These are phyloP conservation scores for Rhodophaea formosa DNA, from an alignment of 2,888 invertebrate species.

Conservation along the genomic window DNA sequence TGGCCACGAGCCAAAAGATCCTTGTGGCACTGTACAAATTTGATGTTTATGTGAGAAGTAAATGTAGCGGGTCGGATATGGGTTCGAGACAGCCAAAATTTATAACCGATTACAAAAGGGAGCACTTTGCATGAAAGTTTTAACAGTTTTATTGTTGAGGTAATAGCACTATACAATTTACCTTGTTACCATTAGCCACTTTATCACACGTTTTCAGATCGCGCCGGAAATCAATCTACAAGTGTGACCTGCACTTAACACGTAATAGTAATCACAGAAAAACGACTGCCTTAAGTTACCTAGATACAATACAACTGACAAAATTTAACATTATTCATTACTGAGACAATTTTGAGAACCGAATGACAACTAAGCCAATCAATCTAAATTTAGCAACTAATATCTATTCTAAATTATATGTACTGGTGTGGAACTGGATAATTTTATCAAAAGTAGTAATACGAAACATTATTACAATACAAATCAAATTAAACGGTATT, in stretches of 20 bases:
- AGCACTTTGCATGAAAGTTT: too few relatives aligned
- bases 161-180: too few relatives aligned
- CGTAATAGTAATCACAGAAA: conserved; percentile 18
- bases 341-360: conserved; percentile 15
- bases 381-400: conserved; percentile 25
- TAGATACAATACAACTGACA: conserved; percentile 11
- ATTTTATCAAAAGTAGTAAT: conserved; percentile 30
- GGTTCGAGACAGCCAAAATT: too few relatives aligned
- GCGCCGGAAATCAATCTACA: background rate
- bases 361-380: conserved; percentile 14
- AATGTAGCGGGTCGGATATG: too few relatives aligned
- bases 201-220: background rate
- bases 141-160: too few relatives aligned
- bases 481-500: conserved; percentile 49
- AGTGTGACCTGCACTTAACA: conserved; percentile 15
- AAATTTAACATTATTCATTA: conserved; percentile 14
- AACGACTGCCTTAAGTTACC: conserved; percentile 13
- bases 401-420: conserved; percentile 32
- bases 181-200: too few relatives aligned
- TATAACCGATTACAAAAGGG: too few relatives aligned
- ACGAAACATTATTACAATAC: conserved; percentile 43
- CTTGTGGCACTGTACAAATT: too few relatives aligned
- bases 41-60: too few relatives aligned
- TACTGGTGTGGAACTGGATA: conserved; percentile 31
- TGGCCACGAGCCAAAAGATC: too few relatives aligned